phyloP scores from a whole-genome alignment of 2,113 vertebrate genomes.

The Parotia lawesii region DNA sequence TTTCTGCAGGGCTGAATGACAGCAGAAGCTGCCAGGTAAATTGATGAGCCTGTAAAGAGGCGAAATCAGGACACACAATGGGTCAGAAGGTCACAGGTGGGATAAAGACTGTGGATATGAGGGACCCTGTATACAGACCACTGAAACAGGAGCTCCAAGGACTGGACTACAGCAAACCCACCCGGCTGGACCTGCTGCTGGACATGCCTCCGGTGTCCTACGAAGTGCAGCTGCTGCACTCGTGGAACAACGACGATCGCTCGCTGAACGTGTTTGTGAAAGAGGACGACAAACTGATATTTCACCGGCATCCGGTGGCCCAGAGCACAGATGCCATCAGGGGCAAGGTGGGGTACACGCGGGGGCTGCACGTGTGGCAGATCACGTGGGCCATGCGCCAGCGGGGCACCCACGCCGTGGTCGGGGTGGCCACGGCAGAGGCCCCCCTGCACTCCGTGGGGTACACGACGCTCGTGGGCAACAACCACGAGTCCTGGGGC shows the following conservation, averaged over 20 bases:
- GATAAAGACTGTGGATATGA: slow-evolving; percentile 97
- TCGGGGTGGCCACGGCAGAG: slow-evolving; percentile 88
- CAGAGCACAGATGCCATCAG: slow-evolving; percentile 97
- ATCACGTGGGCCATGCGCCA: slow-evolving; percentile 97
- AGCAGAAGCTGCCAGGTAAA: neutral
- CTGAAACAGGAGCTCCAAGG: slow-evolving; percentile 91
- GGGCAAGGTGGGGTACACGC: slow-evolving; percentile 89
- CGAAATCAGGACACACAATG: slow-evolving; percentile 71
- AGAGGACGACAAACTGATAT: slow-evolving; percentile 93
- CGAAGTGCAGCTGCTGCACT: slow-evolving; percentile 86
- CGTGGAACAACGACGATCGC: slow-evolving; percentile 95
- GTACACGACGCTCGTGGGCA: slow-evolving; percentile 92
- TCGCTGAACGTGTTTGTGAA: slow-evolving; percentile 97
- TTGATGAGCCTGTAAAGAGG: slow-evolving; percentile 47
- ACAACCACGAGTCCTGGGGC: slow-evolving; percentile 94
- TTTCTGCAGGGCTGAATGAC: neutral
- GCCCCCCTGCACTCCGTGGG: slow-evolving; percentile 94
- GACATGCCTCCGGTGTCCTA: slow-evolving; percentile 87
- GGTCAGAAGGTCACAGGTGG: slow-evolving; percentile 97
- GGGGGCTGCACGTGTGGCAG: slow-evolving; percentile 96
- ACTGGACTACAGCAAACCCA: slow-evolving; percentile 89
- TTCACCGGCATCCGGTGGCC: slow-evolving; percentile 96
- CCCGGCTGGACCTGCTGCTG: slow-evolving; percentile 90
- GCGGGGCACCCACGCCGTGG: slow-evolving; percentile 92
- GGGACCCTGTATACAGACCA: slow-evolving; percentile 89